Conservation (phyloP, 2,113 vertebrate genomes). For the Hemibagrus wyckioides region DNA sequence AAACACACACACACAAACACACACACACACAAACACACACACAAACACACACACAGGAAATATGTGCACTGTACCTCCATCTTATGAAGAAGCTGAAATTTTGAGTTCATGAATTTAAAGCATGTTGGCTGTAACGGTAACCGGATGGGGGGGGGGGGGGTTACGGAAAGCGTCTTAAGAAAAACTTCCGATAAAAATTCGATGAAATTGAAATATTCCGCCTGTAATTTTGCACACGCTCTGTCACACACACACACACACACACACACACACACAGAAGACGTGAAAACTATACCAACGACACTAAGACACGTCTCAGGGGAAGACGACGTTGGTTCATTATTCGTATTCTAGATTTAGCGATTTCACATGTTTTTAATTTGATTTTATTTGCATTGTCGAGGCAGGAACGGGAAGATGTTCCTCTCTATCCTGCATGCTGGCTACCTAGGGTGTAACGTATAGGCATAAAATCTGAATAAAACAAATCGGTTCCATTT, state of each 20-base stretch:
- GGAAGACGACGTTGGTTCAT: neutral
- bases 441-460: neutral
- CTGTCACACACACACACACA: too few species aligned
- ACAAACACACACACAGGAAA: neutral
- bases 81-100: neutral
- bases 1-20: too few species aligned
- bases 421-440: neutral
- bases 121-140: neutral
- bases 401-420: neutral
- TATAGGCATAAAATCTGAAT: neutral
- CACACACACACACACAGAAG: neutral
- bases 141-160: neutral
- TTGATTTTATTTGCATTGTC: neutral
- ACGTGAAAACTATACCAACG: neutral
- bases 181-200: neutral
- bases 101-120: neutral
- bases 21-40: neutral
- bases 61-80: neutral
- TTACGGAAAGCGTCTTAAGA: too few species aligned
- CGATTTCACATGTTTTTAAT: neutral
- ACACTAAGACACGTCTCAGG: neutral
- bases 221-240: neutral
- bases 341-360: neutral
- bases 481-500: too few species aligned
- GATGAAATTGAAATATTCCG: neutral